Evolutionary conservation across 2,113 vertebrate genomes (phyloP), one percentile per base, ranked within the genome.

Genomic region (Ophthalmolycus amberensis): DNA sequence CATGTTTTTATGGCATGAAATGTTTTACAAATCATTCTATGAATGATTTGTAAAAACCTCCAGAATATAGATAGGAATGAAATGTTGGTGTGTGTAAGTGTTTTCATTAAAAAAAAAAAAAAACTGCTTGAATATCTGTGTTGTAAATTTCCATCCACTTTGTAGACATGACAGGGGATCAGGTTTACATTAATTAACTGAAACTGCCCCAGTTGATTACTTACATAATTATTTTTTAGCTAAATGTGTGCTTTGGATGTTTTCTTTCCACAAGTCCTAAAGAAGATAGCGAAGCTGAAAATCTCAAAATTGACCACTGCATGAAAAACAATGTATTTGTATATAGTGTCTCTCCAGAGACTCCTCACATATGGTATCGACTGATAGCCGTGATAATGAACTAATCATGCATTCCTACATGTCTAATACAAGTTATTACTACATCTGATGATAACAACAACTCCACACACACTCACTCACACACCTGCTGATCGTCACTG

Each of bases 401-500:
- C 52, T 12, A 56, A 56, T n/a, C 52, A 56, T 56, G 8, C 44
- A 15, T 46, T 46, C 44, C 44, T 15, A 14, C 4, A 14, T 44
- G 42, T 44, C 12, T 82, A 69, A 68, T 82, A 86, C 20, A 20
- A 52, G 12, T 46, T 15, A 16, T 20, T 52, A 6, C n/a, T 10
- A 56, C 52, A 56, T 56, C 52, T 2, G 32, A 52, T 80, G 68
- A 77, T 37, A 54, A 32, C 67, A 44, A 79, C 34, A 14, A 0
- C 34, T 22, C 14, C 48, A 50, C 42, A 37, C 54, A 12, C 22
- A 25, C 62, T 9, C 42, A 67, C 46, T 63, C 56, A 25, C 25
- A 25, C 25, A 52, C 4, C 54, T 27, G 54, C 62, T 67, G 48
- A 66, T 29, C 6, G 11, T 58, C 42, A 2, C 46, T 42, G 18